Evolutionary conservation across 2,797 vertebrate genomes (phyloP).

Genomic region (Rhabdomys pumilio): DNA sequence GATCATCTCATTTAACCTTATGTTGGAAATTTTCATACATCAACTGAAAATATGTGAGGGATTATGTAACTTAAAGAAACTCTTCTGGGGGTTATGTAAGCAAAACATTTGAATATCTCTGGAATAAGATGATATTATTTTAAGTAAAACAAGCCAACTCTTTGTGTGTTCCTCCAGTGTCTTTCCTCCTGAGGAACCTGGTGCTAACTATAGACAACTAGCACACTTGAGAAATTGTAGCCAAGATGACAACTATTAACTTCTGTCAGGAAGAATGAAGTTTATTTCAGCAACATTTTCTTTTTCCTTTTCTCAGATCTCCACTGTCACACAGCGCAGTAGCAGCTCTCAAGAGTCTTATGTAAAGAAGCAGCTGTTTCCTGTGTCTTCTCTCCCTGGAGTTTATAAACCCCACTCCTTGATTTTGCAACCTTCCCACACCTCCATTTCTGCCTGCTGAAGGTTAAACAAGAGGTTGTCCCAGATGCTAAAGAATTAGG

Average conservation of each 20-base stretch:
- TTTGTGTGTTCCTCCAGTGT: not conserved
- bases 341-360: slow-evolving; percentile 51
- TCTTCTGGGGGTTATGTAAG: slow-evolving; percentile 69
- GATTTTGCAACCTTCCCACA: not conserved
- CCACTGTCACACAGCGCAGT: slow-evolving; percentile 13
- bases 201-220: slow-evolving; percentile 28
- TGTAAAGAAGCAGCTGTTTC: slow-evolving; percentile 42
- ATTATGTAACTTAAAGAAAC: slow-evolving; percentile 62
- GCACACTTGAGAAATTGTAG: slow-evolving; percentile 26
- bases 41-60: slow-evolving; percentile 65
- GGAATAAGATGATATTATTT: slow-evolving; percentile 60
- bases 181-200: slow-evolving; percentile 28
- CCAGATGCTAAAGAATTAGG: slow-evolving; percentile 12
- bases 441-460: not conserved
- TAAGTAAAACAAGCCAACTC: slow-evolving; percentile 23
- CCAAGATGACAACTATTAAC: slow-evolving; percentile 35
- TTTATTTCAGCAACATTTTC: slow-evolving; percentile 55
- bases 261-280: slow-evolving; percentile 48
- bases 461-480: slow-evolving; percentile 49
- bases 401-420: slow-evolving; percentile 10
- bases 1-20: slow-evolving; percentile 68
- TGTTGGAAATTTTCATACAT: slow-evolving; percentile 54
- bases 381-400: slow-evolving; percentile 1
- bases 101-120: slow-evolving; percentile 61
- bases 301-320: slow-evolving; percentile 61